Percentiles rank a stretch among this genome's conserved stretches.
phyloP scores from a whole-genome alignment of 2,797 vertebrate species.

The Leptodactylus fallax region DNA sequence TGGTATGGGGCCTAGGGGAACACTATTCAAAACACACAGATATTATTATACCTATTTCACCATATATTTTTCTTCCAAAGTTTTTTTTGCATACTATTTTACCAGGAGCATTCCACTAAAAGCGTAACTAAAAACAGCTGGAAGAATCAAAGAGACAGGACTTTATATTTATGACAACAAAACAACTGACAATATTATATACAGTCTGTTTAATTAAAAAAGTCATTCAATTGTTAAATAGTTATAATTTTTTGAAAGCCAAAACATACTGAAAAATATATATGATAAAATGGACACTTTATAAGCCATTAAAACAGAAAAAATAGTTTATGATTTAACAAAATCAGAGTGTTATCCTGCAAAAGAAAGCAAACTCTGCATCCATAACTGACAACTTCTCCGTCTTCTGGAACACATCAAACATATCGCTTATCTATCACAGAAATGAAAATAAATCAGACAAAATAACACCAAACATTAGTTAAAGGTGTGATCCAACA shows the following conservation, averaged over 20 bases:
- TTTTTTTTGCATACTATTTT: too few relatives aligned
- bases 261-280: conserved; percentile 61
- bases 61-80: too few relatives aligned
- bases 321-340: conserved; percentile 33
- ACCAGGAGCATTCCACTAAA: not conserved
- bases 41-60: too few relatives aligned
- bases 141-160: not conserved
- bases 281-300: conserved; percentile 54
- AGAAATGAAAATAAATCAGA: conserved; percentile 33
- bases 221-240: conserved; percentile 58
- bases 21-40: too few relatives aligned
- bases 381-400: conserved; percentile 50
- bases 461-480: conserved; percentile 30
- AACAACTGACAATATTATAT: conserved; percentile 28
- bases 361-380: conserved; percentile 55
- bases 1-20: too few relatives aligned
- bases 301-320: conserved; percentile 53
- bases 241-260: conserved; percentile 52
- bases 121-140: too few relatives aligned
- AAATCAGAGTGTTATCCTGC: conserved; percentile 41
- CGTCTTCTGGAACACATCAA: conserved; percentile 40
- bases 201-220: conserved; percentile 51
- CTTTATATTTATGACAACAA: not conserved
- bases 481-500: conserved; percentile 52
- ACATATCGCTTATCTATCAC: conserved; percentile 18